Conservation (phyloP, 2,113 vertebrate species). For the Dunckerocampus dactyliophorus region DNA sequence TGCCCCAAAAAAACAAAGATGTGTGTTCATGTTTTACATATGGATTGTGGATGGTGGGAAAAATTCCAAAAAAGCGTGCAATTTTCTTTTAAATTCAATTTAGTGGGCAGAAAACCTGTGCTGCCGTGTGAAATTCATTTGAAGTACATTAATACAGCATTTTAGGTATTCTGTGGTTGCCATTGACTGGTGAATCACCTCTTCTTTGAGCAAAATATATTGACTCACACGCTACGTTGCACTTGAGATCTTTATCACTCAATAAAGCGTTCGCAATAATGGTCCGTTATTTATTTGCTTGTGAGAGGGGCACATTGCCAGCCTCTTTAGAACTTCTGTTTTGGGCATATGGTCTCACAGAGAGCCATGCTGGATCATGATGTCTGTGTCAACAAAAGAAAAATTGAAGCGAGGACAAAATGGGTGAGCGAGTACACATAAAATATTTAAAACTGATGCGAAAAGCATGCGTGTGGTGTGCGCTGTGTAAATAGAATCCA, state of each 20-base stretch:
- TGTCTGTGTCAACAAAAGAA: constrained; percentile 38
- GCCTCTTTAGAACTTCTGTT: constrained; percentile 56
- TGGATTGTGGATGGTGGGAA: no score
- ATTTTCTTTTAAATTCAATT: no score
- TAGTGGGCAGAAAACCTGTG: no score
- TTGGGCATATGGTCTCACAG: constrained; percentile 65
- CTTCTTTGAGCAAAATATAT: background rate
- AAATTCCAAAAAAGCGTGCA: no score
- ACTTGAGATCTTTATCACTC: constrained; percentile 48
- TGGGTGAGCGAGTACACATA: constrained; percentile 16
- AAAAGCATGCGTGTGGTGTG: background rate
- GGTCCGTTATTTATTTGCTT: constrained; percentile 68
- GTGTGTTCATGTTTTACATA: no score
- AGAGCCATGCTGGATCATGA: constrained; percentile 56
- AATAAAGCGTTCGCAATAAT: constrained; percentile 70
- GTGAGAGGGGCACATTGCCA: constrained; percentile 60
- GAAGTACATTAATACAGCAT: no score
- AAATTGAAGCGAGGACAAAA: constrained; percentile 22
- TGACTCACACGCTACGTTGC: constrained; percentile 5
- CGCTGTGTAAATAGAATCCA: background rate
- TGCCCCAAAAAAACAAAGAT: no score
- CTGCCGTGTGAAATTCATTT: no score
- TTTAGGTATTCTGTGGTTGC: no score
- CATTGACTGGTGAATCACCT: no score
- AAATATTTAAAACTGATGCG: constrained; percentile 10